Percentiles rank a stretch among this genome's conserved stretches.
Conservation (phyloP, 53 echinoderm and acorn worm species). For the Actinopyga echinites region DNA sequence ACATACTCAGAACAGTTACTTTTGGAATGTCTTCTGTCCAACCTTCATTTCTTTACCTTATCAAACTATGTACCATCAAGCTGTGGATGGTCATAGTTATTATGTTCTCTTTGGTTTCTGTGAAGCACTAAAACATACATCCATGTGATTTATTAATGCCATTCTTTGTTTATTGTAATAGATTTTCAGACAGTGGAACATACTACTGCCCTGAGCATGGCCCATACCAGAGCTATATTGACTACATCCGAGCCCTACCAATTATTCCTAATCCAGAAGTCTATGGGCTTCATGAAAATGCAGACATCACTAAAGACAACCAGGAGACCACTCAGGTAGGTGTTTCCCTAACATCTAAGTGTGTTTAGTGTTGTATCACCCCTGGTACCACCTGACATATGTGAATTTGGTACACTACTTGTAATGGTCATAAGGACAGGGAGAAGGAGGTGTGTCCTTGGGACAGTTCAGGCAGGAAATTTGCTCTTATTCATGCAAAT, state of each 20-base stretch:
- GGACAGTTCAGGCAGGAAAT: no score
- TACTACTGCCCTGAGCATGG: slow-evolving; percentile 85
- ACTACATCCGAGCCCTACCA: slow-evolving; percentile 86
- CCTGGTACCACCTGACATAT: not conserved
- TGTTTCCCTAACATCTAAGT: not conserved
- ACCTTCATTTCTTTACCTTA: no score
- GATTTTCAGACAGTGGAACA: slow-evolving; percentile 93
- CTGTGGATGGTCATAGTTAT: no score
- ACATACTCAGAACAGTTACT: no score
- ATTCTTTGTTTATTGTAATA: slow-evolving; percentile 34
- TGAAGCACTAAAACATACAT: no score
- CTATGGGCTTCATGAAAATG: slow-evolving; percentile 97
- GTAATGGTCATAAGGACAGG: no score
- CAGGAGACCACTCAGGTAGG: slow-evolving; percentile 92
- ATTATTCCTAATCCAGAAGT: slow-evolving; percentile 98
- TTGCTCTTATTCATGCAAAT: no score
- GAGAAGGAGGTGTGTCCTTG: no score
- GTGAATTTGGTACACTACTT: not conserved
- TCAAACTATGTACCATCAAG: no score
- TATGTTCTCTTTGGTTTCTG: no score
- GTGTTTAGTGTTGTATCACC: not conserved
- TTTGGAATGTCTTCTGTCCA: no score
- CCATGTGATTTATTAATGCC: no score
- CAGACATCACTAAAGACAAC: slow-evolving; percentile 99
- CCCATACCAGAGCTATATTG: slow-evolving; percentile 78